phyloP scores from a whole-genome alignment of 30 jellyfish, hydroid and myxozoan species.

The Aurelia sp. region DNA sequence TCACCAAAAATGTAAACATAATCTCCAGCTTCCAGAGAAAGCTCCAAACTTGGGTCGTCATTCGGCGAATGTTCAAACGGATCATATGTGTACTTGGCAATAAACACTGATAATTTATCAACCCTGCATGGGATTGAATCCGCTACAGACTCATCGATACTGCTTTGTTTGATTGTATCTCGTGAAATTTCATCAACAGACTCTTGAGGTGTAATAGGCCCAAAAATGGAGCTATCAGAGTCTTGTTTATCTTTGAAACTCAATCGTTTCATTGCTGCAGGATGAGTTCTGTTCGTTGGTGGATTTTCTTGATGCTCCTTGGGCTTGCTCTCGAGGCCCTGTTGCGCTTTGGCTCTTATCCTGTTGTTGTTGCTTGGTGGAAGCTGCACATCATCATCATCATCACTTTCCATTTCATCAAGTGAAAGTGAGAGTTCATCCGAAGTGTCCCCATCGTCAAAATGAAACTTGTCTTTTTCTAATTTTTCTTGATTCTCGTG shows the following conservation, averaged over 20 bases:
- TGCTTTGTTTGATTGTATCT: not conserved
- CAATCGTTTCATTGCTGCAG: constrained; percentile 43
- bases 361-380: not conserved
- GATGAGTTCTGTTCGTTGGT: not conserved
- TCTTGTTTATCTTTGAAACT: constrained; percentile 19
- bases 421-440: constrained; percentile 68
- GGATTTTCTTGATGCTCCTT: too few relatives aligned
- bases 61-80: constrained; percentile 91
- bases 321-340: too few relatives aligned
- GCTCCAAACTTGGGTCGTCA: constrained; percentile 81
- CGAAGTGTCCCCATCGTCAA: constrained; percentile 46
- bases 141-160: not conserved
- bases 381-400: not conserved
- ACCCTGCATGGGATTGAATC: not conserved
- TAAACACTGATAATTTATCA: constrained; percentile 65
- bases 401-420: constrained; percentile 44
- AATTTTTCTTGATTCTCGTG: not conserved
- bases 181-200: constrained; percentile 25
- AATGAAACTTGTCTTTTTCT: not conserved
- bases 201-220: constrained; percentile 36
- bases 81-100: constrained; percentile 84
- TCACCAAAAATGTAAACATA: constrained; percentile 87
- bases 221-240: constrained; percentile 41
- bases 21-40: constrained; percentile 82
- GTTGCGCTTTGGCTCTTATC: too few relatives aligned